phyloP scores from a whole-genome alignment of 2,797 vertebrate species.

The Pampus argenteus region DNA sequence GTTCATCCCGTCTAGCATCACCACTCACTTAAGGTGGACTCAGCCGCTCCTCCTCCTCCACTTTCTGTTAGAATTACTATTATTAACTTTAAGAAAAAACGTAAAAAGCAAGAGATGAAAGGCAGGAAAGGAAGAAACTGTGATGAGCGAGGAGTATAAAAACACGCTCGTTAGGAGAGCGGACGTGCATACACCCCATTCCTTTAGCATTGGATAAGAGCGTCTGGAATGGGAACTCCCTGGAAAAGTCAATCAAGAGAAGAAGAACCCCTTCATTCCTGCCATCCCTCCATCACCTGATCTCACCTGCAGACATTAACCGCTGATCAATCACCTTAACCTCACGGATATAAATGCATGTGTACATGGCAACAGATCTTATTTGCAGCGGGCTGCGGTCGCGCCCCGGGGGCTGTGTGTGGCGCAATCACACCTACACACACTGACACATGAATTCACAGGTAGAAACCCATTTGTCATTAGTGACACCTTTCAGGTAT shows the following conservation, averaged over 20 bases:
- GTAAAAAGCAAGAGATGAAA: not conserved
- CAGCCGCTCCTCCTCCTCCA: too few species aligned
- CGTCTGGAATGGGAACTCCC: constrained; percentile 32
- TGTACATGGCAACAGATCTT: constrained; percentile 74
- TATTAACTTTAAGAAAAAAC: too few species aligned
- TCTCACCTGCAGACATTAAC: constrained; percentile 66
- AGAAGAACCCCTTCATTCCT: constrained; percentile 56
- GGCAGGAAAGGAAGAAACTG: not conserved
- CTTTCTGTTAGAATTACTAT: too few species aligned
- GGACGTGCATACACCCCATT: constrained; percentile 41
- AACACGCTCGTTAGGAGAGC: not conserved
- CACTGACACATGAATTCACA: constrained; percentile 27
- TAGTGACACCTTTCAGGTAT: constrained; percentile 10
- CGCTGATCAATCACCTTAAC: constrained; percentile 63
- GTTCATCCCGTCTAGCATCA: too few species aligned
- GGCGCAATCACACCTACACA: constrained; percentile 32
- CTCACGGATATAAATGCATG: constrained; percentile 63
- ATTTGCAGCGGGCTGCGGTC: constrained; percentile 52
- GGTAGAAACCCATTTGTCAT: constrained; percentile 19
- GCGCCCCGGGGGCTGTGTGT: constrained; percentile 30
- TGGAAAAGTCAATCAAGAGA: constrained; percentile 51
- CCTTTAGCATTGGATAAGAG: constrained; percentile 37
- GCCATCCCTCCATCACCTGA: constrained; percentile 17
- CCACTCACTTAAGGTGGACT: too few species aligned
- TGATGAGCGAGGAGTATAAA: not conserved